Evolutionary conservation across 2,113 vertebrate species (phyloP).

Genomic region (Heterotis niloticus): DNA sequence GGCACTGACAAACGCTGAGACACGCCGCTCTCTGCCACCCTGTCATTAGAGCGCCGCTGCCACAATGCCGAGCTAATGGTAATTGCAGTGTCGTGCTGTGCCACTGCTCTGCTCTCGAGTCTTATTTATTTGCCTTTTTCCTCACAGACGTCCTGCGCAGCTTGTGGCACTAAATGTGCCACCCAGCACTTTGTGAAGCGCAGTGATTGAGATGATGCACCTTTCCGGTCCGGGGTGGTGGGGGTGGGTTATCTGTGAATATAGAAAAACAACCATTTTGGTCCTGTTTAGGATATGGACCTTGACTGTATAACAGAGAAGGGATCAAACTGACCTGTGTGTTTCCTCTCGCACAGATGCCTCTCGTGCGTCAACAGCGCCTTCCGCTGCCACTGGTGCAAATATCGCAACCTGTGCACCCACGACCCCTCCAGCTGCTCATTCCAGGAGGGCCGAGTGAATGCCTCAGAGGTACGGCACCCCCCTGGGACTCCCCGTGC

Average conservation of each 20-base stretch:
- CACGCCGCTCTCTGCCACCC: conserved; percentile 37
- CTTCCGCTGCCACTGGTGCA: conserved; percentile 98
- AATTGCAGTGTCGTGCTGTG: conserved; percentile 50
- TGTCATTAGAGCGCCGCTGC: conserved; percentile 39
- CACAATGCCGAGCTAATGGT: conserved; percentile 53
- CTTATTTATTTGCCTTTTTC: conserved; percentile 33
- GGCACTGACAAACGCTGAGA: not conserved
- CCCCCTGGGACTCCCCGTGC: not conserved
- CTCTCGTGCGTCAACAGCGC: conserved; percentile 95
- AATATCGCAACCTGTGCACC: conserved; percentile 94
- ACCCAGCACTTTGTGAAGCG: too few relatives aligned
- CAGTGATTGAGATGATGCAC: too few relatives aligned
- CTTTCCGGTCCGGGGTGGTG: too few relatives aligned
- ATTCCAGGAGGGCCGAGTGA: conserved; percentile 95
- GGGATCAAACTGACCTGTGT: conserved; percentile 28
- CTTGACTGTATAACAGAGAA: conserved; percentile 22
- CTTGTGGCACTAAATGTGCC: not conserved
- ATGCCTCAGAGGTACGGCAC: conserved; percentile 81
- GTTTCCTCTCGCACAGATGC: conserved; percentile 67
- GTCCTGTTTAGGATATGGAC: conserved; percentile 47
- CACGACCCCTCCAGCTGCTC: conserved; percentile 96
- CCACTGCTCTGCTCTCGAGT: conserved; percentile 43
- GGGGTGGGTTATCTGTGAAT: too few relatives aligned
- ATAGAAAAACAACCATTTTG: conserved; percentile 51
- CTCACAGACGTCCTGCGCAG: not conserved